A percentile compares a stretch with the other conserved stretches of the same genome.
phyloP scores from a whole-genome alignment of 2,888 invertebrate genomes.

The Parnassius orleans region DNA sequence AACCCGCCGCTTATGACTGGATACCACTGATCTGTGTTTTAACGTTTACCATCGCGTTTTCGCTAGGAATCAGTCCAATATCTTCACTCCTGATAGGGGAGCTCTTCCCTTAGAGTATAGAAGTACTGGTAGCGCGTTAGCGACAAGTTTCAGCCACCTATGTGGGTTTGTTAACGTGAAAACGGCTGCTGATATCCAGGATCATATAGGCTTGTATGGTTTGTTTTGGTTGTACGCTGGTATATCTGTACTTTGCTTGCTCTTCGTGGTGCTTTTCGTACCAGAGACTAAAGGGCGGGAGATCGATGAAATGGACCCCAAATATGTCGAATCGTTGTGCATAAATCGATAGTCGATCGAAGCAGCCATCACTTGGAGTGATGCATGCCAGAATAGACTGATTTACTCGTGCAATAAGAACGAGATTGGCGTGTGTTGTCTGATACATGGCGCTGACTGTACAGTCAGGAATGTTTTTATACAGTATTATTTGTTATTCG shows the following conservation, averaged over 20 bases:
- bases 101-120: conserved; percentile 86
- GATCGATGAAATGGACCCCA: conserved; percentile 92
- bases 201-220: conserved; percentile 87
- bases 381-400: conserved; percentile 37
- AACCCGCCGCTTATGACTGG: conserved; percentile 85
- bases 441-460: conserved; percentile 9
- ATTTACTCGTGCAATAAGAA: conserved; percentile 24
- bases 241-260: conserved; percentile 88
- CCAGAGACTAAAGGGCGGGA: conserved; percentile 96
- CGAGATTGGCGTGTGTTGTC: conserved; percentile 13
- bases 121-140: conserved; percentile 85
- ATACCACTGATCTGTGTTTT: conserved; percentile 91
- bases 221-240: conserved; percentile 94
- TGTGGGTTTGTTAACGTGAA: conserved; percentile 92
- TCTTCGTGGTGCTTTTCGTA: conserved; percentile 91
- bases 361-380: conserved; percentile 13
- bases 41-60: conserved; percentile 91
- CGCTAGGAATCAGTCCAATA: conserved; percentile 88
- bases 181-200: conserved; percentile 89
- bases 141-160: conserved; percentile 91
- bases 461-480: conserved; percentile 27
- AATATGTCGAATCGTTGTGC: conserved; percentile 80
- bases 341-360: conserved; percentile 72
- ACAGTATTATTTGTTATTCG: conserved; percentile 42
- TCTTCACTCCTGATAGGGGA: conserved; percentile 87